Conservation (phyloP, 2,797 vertebrate species). For the Coluber constrictor region DNA sequence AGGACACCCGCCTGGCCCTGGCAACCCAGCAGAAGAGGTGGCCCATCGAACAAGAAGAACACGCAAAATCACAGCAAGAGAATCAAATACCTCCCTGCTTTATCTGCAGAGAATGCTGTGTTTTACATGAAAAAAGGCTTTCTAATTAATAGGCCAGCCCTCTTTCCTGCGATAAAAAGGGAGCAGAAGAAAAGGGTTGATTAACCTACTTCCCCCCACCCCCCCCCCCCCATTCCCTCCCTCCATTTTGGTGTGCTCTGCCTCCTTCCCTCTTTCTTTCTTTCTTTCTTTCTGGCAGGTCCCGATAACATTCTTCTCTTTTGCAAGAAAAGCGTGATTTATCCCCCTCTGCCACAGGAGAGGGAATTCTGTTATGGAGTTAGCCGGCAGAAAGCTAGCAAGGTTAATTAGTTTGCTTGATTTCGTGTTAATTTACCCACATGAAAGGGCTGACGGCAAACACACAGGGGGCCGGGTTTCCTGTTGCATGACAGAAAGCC, state of each 20-base stretch:
- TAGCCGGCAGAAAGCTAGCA: neutral
- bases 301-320: constrained; percentile 51
- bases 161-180: constrained; percentile 65
- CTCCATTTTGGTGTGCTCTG: constrained; percentile 53
- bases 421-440: constrained; percentile 11
- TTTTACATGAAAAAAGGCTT: constrained; percentile 75
- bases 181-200: constrained; percentile 71
- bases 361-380: neutral
- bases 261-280: constrained; percentile 7
- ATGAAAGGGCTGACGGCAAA: neutral
- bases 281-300: constrained; percentile 25
- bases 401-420: constrained; percentile 20
- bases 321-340: neutral
- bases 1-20: neutral
- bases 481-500: neutral
- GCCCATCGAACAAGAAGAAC: constrained; percentile 40
- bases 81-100: constrained; percentile 62
- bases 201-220: constrained; percentile 59
- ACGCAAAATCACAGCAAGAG: constrained; percentile 8
- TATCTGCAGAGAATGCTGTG: constrained; percentile 66
- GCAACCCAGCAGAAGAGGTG: neutral
- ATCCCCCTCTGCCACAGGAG: neutral
- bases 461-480: neutral
- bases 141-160: constrained; percentile 73
- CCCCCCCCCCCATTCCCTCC: neutral